Evolutionary conservation across 2,797 vertebrate species (phyloP).

Genomic region (Microctenopoma lineatum): DNA sequence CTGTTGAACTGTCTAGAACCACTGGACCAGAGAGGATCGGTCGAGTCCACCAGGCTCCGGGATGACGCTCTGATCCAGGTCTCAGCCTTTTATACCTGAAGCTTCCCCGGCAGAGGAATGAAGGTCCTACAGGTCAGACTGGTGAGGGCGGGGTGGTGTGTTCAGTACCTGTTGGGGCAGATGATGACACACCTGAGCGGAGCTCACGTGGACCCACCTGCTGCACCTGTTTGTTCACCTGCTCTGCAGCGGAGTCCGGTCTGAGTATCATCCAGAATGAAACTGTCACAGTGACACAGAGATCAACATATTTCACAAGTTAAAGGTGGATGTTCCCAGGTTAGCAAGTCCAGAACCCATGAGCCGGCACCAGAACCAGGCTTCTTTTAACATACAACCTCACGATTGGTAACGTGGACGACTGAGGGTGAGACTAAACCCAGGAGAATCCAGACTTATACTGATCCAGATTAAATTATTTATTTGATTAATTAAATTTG

Average conservation of each 20-base stretch:
- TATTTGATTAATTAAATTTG: too few species aligned
- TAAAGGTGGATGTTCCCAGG: too few species aligned
- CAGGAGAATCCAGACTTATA: too few species aligned
- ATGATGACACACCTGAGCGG: slow-evolving; percentile 11
- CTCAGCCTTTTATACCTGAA: slow-evolving; percentile 37
- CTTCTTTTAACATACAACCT: too few species aligned
- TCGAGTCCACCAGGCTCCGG: background rate
- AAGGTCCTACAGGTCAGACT: slow-evolving; percentile 11
- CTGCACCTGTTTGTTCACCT: slow-evolving; percentile 43
- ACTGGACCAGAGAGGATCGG: slow-evolving; percentile 84
- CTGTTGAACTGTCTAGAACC: slow-evolving; percentile 98
- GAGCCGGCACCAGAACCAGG: too few species aligned
- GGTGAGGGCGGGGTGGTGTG: background rate
- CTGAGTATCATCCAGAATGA: too few species aligned
- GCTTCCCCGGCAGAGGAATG: slow-evolving; percentile 4
- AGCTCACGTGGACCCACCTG: slow-evolving; percentile 27
- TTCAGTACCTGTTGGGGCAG: slow-evolving; percentile 26
- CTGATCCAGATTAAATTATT: too few species aligned
- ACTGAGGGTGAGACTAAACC: too few species aligned
- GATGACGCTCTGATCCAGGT: background rate
- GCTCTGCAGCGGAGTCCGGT: background rate
- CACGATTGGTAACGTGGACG: too few species aligned
- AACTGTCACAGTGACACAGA: too few species aligned
- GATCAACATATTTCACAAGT: background rate
- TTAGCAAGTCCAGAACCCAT: too few species aligned